phyloP scores from a whole-genome alignment of 2,113 vertebrate genomes.

The Elachura formosa region DNA sequence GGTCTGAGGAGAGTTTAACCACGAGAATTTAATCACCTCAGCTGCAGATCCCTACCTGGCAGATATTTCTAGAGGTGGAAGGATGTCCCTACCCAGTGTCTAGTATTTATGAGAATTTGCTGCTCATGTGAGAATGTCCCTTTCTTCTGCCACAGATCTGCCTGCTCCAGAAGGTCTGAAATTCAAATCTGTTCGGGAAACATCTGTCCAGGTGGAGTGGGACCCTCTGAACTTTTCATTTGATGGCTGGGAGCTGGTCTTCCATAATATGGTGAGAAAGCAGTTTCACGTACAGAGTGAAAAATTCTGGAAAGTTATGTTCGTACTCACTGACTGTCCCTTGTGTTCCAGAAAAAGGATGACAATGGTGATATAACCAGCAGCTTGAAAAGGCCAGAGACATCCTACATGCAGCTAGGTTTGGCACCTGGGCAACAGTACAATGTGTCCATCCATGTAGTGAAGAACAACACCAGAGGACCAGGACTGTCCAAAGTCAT shows the following conservation, averaged over 20 bases:
- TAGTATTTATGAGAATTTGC: background rate
- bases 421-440: conserved; percentile 94
- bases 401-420: conserved; percentile 89
- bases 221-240: conserved; percentile 91
- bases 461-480: conserved; percentile 93
- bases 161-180: conserved; percentile 92
- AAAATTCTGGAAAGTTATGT: background rate
- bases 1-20: background rate
- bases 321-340: background rate
- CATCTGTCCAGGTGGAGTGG: conserved; percentile 94
- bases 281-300: background rate
- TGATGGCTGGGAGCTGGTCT: conserved; percentile 94
- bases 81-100: background rate
- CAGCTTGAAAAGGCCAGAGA: conserved; percentile 84
- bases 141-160: conserved; percentile 75
- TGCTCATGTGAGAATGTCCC: background rate
- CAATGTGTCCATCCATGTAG: conserved; percentile 89
- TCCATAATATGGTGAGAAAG: conserved; percentile 85
- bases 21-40: background rate
- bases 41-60: background rate
- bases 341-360: conserved; percentile 89
- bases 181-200: conserved; percentile 93
- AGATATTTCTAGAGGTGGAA: background rate
- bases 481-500: conserved; percentile 83
- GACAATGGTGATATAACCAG: conserved; percentile 89